Evolutionary conservation across 2,113 vertebrate species (phyloP), one percentile per base, ranked within the genome.

Genomic region (Zosterops japonicus): DNA sequence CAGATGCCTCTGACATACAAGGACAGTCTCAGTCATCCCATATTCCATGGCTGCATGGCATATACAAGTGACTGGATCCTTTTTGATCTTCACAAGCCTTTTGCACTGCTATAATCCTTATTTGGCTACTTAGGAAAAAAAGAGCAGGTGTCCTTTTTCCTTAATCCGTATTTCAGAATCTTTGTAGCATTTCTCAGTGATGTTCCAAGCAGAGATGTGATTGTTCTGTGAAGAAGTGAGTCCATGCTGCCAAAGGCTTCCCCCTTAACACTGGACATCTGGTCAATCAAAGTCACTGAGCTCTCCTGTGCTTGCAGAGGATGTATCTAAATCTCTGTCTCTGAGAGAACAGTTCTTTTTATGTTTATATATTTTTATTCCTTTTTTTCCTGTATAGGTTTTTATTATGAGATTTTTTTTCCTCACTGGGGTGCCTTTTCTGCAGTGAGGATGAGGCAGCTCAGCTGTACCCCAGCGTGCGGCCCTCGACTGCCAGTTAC

Each of bases 11-110:
- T 79, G 36, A 42, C 68, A 12, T 19, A 21, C 56, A 39, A 89
- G 87, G 76, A 69, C 74, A 93, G 72, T 22, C 67, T 75, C 72
- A 91, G 70, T 53, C 71, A 90, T 36, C 70, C 89, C 84, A 35
- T 49, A 39, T 29, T 53, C 75, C 78, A 46, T 90, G 85, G 24
- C 78, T 83, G 50, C 69, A 93, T 78, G 85, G 57, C 75, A 55
- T 15, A 52, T 2, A 35, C 17, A 87, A 75, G 65, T 69, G 20
- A 17, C 82, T 59, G 82, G 67, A 63, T 42, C 78, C 55, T 71
- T 87, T 83, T 69, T 59, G 63, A 25, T 50, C n/a, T n/a, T 76
- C 68, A 74, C 23, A 8, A 56, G 39, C 59, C 56, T 91, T 88
- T 90, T 71, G 36, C 56, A 23, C n/a, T n/a, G 14, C 56, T 81